A percentile compares a stretch with the other conserved stretches of the same genome.
Evolutionary conservation across 2,888 invertebrate species (phyloP).

Genomic region (Cylindroiulus punctatus): DNA sequence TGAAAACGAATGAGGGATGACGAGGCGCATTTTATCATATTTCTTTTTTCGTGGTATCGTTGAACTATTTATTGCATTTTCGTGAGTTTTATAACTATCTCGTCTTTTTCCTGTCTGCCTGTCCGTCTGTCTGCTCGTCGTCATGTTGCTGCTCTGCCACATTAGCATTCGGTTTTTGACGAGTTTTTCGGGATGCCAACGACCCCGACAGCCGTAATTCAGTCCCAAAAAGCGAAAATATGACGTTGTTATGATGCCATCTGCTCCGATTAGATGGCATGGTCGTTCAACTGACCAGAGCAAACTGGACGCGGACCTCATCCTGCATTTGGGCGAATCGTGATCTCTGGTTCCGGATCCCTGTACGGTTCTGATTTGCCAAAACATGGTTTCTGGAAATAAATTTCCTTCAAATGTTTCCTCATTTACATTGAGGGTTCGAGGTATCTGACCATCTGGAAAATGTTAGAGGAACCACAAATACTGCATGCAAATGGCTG

Average conservation of each 20-base stretch:
- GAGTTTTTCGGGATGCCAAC: not conserved
- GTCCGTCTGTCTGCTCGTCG: not conserved
- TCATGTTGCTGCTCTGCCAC: not conserved
- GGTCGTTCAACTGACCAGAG: not conserved
- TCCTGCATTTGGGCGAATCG: too few species aligned
- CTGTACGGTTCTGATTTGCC: too few species aligned
- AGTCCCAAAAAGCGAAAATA: not conserved
- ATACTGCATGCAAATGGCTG: too few species aligned
- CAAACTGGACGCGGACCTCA: too few species aligned
- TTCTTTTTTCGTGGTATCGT: not conserved
- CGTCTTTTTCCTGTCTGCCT: not conserved
- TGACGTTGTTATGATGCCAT: not conserved
- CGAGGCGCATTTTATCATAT: not conserved
- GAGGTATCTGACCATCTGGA: too few species aligned
- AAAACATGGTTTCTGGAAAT: too few species aligned
- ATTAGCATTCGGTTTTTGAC: slow-evolving; percentile 12
- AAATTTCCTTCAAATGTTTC: too few species aligned
- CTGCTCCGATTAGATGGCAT: not conserved
- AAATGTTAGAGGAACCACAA: too few species aligned
- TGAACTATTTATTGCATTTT: slow-evolving; percentile 16
- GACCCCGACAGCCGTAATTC: not conserved
- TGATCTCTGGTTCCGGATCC: too few species aligned
- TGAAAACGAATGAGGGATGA: slow-evolving; percentile 23
- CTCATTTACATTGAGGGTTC: too few species aligned
- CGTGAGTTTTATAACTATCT: not conserved